A percentile compares a stretch with the other conserved stretches of the same genome.
These are phyloP conservation scores for Bombyx mori DNA, from an alignment of 1,140 invertebrate species.

Conservation along the genomic window DNA sequence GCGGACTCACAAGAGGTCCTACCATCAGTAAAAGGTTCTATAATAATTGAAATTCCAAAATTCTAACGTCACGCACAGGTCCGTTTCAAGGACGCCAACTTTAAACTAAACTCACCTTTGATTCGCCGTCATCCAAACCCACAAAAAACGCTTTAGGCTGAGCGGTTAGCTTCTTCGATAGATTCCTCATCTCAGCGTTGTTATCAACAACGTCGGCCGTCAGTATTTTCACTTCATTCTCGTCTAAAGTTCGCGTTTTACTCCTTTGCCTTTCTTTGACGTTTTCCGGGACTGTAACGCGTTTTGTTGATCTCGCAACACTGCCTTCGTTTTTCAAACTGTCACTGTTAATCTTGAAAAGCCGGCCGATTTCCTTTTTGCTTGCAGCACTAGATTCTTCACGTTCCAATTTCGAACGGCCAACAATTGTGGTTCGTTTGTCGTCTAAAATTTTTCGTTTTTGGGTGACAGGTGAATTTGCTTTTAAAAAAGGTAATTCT, in stretches of 20 bases:
- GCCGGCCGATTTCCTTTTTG: background rate
- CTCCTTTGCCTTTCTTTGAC: background rate
- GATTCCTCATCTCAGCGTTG: conserved; percentile 43
- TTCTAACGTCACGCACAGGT: too few species aligned
- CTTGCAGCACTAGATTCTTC: background rate
- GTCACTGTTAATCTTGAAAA: too few species aligned
- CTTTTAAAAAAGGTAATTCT: conserved; percentile 32
- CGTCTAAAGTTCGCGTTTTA: conserved; percentile 7
- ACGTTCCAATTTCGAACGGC: background rate
- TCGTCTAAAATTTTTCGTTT: conserved; percentile 26
- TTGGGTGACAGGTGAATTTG: conserved; percentile 53
- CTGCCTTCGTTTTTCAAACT: too few species aligned
- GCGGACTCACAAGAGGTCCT: too few species aligned
- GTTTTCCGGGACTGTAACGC: too few species aligned
- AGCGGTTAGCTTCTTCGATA: conserved; percentile 37
- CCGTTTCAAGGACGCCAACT: too few species aligned
- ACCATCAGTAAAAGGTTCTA: too few species aligned
- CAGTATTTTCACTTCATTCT: conserved; percentile 11
- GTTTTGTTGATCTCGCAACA: too few species aligned
- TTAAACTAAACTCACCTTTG: conserved; percentile 15
- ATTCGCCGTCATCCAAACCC: conserved; percentile 32
- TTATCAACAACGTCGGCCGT: conserved; percentile 43
- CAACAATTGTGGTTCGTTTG: background rate
- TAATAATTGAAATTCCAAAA: too few species aligned
- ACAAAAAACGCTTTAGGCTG: conserved; percentile 61